Evolutionary conservation across 2,888 invertebrate species (phyloP), one percentile per base, ranked within the genome.

Genomic region (Rhynchonema sp.): DNA sequence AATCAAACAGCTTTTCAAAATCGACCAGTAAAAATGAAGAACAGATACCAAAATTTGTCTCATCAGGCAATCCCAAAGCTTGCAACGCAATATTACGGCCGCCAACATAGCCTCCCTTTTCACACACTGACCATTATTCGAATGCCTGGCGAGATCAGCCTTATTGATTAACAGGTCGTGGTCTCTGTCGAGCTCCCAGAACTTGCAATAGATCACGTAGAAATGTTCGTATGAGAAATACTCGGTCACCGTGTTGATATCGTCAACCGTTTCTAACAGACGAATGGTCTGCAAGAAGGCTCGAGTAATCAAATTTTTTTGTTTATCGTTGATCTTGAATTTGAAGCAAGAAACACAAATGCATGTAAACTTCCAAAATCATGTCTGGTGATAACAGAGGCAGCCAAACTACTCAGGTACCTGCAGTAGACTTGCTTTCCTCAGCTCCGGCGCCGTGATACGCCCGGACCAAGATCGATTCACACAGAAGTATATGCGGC

Each of bases 131-230:
- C 90, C 89, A 74, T 91, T 89, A 76, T 96, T 92, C 72, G 90
- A 90, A 76, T 98, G 94, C 70, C 88, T 81, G 49, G 87, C 85
- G 62, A 98, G 80, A 77, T 98, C 96, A 68, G 85, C 84, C 74
- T 85, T 87, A 77, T 87, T 89, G 69, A 98, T 94, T 72, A 86
- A 86, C 67, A 98, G 79, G 78, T 98, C 96, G 76, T 98, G 98
- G 78, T 98, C 98, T 64, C 87, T 82, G 76, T 98, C 98, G 73
- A 98, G 78, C 77, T 98, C 98, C 98, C 98, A 99, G 79, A 98
- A 99, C 77, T 98, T 98, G 80, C 98, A 98, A 77, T 99, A 98
- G 75, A 98, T 94, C 63, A 98, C 98, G 79, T 98, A 98, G 78
- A 98, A 98, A 79, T 98, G 98, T 76, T 99, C 98, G 76, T 99